phyloP scores from a whole-genome alignment of 1,140 invertebrate species.

The Lordiphosa collinella region DNA sequence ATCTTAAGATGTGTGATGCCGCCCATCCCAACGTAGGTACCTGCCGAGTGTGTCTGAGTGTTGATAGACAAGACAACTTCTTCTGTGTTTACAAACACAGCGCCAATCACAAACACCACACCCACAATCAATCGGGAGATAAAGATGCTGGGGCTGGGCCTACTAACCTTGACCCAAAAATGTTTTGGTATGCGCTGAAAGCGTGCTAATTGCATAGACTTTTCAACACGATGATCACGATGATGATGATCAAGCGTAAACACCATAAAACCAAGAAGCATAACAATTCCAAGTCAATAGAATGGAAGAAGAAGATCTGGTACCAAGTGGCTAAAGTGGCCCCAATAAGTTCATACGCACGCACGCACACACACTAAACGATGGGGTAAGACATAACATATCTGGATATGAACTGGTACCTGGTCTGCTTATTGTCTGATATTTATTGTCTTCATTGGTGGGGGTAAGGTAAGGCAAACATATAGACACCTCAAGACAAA shows the following conservation, averaged over 20 bases:
- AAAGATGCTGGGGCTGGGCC: constrained; percentile 8
- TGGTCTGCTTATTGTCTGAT: too few relatives aligned
- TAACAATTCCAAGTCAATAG: constrained; percentile 1
- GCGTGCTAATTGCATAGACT: constrained; percentile 66
- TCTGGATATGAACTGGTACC: too few relatives aligned
- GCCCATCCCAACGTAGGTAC: neutral
- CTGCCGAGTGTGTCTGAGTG: too few relatives aligned
- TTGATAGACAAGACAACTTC: too few relatives aligned
- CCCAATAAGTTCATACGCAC: too few relatives aligned
- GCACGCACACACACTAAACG: too few relatives aligned
- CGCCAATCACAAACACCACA: neutral
- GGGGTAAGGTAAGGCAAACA: neutral
- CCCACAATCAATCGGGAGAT: too few relatives aligned
- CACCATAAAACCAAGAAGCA: constrained; percentile 44
- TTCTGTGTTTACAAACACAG: neutral
- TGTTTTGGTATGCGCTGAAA: constrained; percentile 50
- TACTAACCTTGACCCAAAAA: constrained; percentile 66
- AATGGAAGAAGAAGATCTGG: constrained; percentile 1
- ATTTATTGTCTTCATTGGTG: too few relatives aligned
- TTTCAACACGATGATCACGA: constrained; percentile 44
- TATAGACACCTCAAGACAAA: constrained; percentile 1
- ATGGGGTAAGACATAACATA: too few relatives aligned
- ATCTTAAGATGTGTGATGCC: too few relatives aligned
- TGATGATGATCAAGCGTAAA: constrained; percentile 61
- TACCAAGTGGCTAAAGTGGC: neutral